Percentiles rank a stretch among this genome's conserved stretches.
These are phyloP conservation scores for Aurelia sp. DNA, from an alignment of 30 jellyfish, hydroid and myxozoan genomes.

Conservation along the genomic window DNA sequence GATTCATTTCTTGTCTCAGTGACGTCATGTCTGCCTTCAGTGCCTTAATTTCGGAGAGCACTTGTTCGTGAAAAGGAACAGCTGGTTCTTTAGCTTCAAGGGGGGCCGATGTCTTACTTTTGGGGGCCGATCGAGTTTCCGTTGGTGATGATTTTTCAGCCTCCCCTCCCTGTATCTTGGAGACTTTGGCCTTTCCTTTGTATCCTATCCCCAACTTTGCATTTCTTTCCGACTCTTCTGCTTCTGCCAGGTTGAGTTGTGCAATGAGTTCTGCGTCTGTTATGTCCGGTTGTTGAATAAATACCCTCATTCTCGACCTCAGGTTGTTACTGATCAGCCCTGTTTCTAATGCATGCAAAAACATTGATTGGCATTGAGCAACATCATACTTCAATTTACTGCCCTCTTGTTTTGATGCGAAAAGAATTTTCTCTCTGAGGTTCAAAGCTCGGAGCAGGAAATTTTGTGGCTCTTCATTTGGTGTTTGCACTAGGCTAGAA, in stretches of 20 bases:
- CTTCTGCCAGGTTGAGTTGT: slow-evolving; percentile 19
- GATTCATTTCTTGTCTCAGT: slow-evolving; percentile 6
- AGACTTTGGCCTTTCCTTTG: slow-evolving; percentile 16
- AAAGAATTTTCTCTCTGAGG: slow-evolving; percentile 29
- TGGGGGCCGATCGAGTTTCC: neutral
- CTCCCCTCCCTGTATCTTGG: neutral
- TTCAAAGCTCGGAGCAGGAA: slow-evolving; percentile 59
- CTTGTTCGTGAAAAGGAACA: neutral
- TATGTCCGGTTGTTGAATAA: neutral
- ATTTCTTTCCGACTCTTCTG: slow-evolving; percentile 33
- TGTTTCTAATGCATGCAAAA: slow-evolving; percentile 32
- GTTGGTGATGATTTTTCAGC: neutral
- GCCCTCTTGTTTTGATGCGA: slow-evolving; percentile 34
- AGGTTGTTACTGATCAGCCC: slow-evolving; percentile 25
- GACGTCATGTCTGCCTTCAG: slow-evolving; percentile 13
- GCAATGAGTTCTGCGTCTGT: slow-evolving; percentile 18
- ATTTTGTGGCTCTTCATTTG: slow-evolving; percentile 51
- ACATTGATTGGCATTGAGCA: slow-evolving; percentile 39
- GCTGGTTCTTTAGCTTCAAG: slow-evolving; percentile 1
- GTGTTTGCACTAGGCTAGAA: slow-evolving; percentile 20
- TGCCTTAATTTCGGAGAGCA: slow-evolving; percentile 9
- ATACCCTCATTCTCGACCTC: slow-evolving; percentile 12
- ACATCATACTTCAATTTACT: slow-evolving; percentile 28
- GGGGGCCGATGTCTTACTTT: neutral
- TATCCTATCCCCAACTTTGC: slow-evolving; percentile 37